Evolutionary conservation across 53 echinoderm and acorn worm genomes (phyloP).

Genomic region (Glandiceps talaboti): DNA sequence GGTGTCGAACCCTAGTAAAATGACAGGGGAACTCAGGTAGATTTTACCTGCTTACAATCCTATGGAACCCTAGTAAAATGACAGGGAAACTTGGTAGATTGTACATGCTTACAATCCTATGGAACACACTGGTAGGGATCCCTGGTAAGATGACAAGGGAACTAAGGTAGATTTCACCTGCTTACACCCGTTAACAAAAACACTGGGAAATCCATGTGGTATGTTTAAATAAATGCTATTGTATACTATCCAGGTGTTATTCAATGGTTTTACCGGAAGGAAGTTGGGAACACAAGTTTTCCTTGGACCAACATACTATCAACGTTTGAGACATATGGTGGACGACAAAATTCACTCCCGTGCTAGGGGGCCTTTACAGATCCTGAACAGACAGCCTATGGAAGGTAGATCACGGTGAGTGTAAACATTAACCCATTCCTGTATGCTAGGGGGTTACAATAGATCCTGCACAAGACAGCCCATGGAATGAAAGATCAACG

Average conservation of each 20-base stretch:
- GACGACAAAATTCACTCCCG: conserved; percentile 96
- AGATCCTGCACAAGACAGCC: not conserved
- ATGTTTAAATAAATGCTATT: too few species aligned
- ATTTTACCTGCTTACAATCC: too few species aligned
- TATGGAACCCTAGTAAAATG: too few species aligned
- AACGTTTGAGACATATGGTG: conserved; percentile 95
- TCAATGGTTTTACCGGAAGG: conserved; percentile 90
- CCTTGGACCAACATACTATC: conserved; percentile 97
- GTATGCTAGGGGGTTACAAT: not conserved
- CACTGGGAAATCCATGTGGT: too few species aligned
- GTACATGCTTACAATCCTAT: too few species aligned
- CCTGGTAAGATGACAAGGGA: too few species aligned
- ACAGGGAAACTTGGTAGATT: too few species aligned
- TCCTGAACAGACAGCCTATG: conserved; percentile 96
- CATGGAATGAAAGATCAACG: not conserved
- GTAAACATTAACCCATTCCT: too few species aligned
- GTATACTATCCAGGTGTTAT: conserved; percentile 51
- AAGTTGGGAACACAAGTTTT: conserved; percentile 85
- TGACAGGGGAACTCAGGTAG: too few species aligned
- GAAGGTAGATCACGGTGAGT: conserved; percentile 89
- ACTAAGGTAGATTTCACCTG: too few species aligned
- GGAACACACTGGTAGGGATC: too few species aligned
- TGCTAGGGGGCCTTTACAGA: conserved; percentile 92
- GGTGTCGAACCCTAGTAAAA: not conserved
- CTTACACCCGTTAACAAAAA: too few species aligned